A percentile compares a stretch with the other conserved stretches of the same genome.
Conservation (phyloP, 2,113 vertebrate genomes). For the Myocastor coypus region DNA sequence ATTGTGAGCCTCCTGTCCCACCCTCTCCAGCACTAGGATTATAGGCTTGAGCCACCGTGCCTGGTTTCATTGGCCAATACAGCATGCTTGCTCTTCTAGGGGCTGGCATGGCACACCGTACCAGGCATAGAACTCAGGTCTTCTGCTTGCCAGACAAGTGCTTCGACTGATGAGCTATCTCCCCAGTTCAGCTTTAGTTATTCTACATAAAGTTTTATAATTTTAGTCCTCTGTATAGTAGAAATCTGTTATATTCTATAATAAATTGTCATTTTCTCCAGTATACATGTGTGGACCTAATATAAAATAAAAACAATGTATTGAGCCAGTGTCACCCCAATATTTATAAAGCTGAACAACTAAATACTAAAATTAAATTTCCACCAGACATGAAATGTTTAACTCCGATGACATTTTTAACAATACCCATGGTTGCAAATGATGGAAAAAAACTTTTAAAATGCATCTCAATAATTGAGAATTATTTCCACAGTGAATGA, state of each 20-base stretch:
- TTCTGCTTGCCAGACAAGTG: too few species aligned
- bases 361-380: slow-evolving; percentile 1
- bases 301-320: neutral
- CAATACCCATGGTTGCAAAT: neutral
- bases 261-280: neutral
- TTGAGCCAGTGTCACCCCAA: neutral
- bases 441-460: neutral
- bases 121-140: too few species aligned
- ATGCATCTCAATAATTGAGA: neutral
- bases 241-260: neutral
- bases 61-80: too few species aligned
- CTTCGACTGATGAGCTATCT: too few species aligned
- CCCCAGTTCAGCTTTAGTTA: neutral
- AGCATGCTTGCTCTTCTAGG: too few species aligned
- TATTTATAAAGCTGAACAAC: neutral
- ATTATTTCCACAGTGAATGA: neutral
- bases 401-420: neutral
- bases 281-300: neutral
- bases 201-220: neutral
- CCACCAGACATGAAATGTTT: neutral
- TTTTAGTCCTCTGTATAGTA: neutral
- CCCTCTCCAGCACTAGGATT: too few species aligned
- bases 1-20: too few species aligned
- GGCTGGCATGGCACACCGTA: too few species aligned
- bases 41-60: too few species aligned